Percentiles rank a stretch among this genome's conserved stretches.
These are phyloP conservation scores for Otus scops DNA, from an alignment of 2,797 vertebrate species.

Conservation along the genomic window DNA sequence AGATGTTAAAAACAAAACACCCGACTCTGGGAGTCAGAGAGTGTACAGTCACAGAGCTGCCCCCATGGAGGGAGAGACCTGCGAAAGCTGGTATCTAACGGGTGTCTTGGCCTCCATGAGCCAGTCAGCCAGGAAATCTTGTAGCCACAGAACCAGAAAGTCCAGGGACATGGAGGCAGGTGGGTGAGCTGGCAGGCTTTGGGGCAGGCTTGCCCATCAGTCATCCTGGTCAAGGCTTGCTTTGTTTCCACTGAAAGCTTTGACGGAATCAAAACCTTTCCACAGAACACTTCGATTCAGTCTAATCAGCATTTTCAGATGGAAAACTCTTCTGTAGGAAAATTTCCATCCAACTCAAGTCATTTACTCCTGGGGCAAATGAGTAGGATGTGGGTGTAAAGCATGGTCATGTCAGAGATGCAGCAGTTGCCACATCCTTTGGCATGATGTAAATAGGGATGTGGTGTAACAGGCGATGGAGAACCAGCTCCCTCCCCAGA, in stretches of 20 bases:
- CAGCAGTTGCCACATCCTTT: not conserved
- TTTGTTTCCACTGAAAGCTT: constrained; percentile 5
- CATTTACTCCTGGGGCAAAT: not conserved
- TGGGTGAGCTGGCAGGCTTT: not conserved
- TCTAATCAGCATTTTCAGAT: not conserved
- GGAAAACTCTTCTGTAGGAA: constrained; percentile 31
- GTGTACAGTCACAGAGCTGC: not conserved
- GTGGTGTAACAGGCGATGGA: not conserved
- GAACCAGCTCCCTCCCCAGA: not conserved
- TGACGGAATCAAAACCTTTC: not conserved
- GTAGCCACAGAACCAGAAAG: not conserved
- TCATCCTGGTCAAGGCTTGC: not conserved
- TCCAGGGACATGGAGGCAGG: not conserved
- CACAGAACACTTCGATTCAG: not conserved
- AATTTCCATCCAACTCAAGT: not conserved
- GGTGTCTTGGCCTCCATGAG: not conserved
- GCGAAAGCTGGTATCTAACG: not conserved
- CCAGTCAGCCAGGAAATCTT: not conserved
- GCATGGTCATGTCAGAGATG: not conserved
- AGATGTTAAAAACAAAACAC: not conserved
- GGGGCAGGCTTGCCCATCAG: not conserved
- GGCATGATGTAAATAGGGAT: not conserved
- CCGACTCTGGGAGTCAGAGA: not conserved
- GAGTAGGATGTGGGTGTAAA: not conserved
- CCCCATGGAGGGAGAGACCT: not conserved